Evolutionary conservation across 2,113 vertebrate genomes (phyloP).

Genomic region (Tichodroma muraria): DNA sequence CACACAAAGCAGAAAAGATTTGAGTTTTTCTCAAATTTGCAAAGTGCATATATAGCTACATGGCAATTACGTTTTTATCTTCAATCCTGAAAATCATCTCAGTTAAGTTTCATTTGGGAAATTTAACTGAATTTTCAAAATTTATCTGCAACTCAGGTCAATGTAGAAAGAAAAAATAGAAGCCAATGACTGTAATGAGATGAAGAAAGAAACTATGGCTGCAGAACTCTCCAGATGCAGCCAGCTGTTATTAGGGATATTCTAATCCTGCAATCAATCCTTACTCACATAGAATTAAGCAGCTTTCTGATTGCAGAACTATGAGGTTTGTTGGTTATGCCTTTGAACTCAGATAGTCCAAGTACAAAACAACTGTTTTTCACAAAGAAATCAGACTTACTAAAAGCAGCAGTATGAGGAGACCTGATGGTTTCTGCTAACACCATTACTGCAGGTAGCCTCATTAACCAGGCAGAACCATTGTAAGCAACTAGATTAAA

Average conservation of each 20-base stretch:
- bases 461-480: not conserved
- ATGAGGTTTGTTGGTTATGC: slow-evolving; percentile 51
- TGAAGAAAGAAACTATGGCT: slow-evolving; percentile 40
- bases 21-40: not conserved
- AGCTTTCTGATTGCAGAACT: slow-evolving; percentile 34
- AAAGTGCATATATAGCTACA: not conserved
- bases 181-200: slow-evolving; percentile 43
- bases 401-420: slow-evolving; percentile 48
- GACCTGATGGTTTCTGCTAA: slow-evolving; percentile 42
- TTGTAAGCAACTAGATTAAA: not conserved
- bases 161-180: slow-evolving; percentile 17
- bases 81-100: not conserved
- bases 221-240: slow-evolving; percentile 64
- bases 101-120: not conserved
- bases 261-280: slow-evolving; percentile 25
- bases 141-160: not conserved
- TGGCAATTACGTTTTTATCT: not conserved
- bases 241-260: slow-evolving; percentile 70
- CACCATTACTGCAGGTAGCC: not conserved
- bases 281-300: slow-evolving; percentile 31
- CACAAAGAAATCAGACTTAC: slow-evolving; percentile 57
- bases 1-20: not conserved
- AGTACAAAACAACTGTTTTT: slow-evolving; percentile 68
- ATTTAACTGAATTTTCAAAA: not conserved
- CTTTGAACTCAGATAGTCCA: slow-evolving; percentile 69